These are phyloP conservation scores for Thunnus albacares DNA, from an alignment of 2,797 vertebrate species.

Conservation along the genomic window DNA sequence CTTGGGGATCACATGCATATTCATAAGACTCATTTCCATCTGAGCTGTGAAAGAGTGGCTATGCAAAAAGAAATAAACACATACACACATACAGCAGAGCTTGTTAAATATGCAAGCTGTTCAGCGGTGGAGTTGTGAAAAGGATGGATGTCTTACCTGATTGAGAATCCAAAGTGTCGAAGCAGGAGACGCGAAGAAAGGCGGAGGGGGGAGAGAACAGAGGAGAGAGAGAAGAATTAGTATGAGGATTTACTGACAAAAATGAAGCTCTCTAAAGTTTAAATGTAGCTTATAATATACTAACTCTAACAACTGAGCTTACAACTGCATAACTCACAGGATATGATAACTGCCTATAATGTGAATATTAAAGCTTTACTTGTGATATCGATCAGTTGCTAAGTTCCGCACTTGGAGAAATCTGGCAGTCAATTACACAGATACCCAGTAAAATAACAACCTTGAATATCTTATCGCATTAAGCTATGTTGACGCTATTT, in stretches of 20 bases:
- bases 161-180: slow-evolving; percentile 53
- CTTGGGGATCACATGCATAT: slow-evolving; percentile 75
- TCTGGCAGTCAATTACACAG: not conserved
- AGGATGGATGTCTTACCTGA: slow-evolving; percentile 74
- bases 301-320: not conserved
- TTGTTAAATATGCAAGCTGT: slow-evolving; percentile 66
- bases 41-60: slow-evolving; percentile 61
- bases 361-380: no score
- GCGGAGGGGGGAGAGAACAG: slow-evolving; percentile 22
- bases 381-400: not conserved
- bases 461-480: not conserved
- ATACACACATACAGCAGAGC: slow-evolving; percentile 42
- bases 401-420: not conserved
- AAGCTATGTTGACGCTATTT: not conserved
- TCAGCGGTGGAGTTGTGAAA: slow-evolving; percentile 57
- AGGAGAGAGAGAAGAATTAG: slow-evolving; percentile 40
- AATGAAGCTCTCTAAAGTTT: not conserved
- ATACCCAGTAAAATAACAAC: not conserved
- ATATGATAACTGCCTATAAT: not conserved
- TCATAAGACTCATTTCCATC: slow-evolving; percentile 77
- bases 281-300: not conserved
- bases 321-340: not conserved
- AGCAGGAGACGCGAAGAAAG: slow-evolving; percentile 27
- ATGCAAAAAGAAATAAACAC: slow-evolving; percentile 23
- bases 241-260: slow-evolving; percentile 16